Percentiles rank a stretch among this genome's conserved stretches.
Conservation (phyloP, 2,888 invertebrate species). For the Trissonchulus latispiculum region DNA sequence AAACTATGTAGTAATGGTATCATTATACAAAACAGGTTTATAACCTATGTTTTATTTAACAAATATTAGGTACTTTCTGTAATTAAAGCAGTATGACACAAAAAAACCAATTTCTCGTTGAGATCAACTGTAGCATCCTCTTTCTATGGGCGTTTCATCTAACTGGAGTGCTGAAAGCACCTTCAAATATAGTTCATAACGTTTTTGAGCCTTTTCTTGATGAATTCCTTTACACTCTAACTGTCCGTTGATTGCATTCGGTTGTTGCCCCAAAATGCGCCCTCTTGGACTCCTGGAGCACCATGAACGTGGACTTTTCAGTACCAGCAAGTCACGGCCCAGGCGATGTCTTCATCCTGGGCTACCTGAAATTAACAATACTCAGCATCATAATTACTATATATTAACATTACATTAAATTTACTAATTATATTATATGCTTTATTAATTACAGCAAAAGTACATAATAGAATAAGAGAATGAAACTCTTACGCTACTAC, state of each 20-base stretch:
- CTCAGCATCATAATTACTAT: too few species aligned
- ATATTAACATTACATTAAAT: too few species aligned
- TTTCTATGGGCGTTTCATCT: not conserved
- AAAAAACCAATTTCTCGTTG: too few species aligned
- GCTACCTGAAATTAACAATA: slow-evolving; percentile 24
- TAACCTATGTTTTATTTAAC: too few species aligned
- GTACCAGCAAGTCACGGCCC: slow-evolving; percentile 28
- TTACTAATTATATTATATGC: too few species aligned
- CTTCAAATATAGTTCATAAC: slow-evolving; percentile 13
- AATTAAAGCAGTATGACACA: too few species aligned
- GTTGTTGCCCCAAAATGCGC: slow-evolving; percentile 24
- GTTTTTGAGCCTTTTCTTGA: slow-evolving; percentile 21
- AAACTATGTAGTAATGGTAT: too few species aligned
- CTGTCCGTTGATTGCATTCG: slow-evolving; percentile 25
- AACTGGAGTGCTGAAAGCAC: not conserved
- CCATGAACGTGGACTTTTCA: slow-evolving; percentile 26
- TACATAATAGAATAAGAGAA: too few species aligned
- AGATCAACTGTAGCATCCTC: slow-evolving; percentile 9
- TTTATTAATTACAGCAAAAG: too few species aligned
- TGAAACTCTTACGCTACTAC: too few species aligned
- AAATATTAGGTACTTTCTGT: too few species aligned
- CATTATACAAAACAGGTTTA: too few species aligned
- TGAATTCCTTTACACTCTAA: slow-evolving; percentile 23
- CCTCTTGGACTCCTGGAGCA: slow-evolving; percentile 18
- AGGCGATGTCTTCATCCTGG: slow-evolving; percentile 26